phyloP scores from a whole-genome alignment of 2,888 invertebrate species.

The Pilophorus perplexus region DNA sequence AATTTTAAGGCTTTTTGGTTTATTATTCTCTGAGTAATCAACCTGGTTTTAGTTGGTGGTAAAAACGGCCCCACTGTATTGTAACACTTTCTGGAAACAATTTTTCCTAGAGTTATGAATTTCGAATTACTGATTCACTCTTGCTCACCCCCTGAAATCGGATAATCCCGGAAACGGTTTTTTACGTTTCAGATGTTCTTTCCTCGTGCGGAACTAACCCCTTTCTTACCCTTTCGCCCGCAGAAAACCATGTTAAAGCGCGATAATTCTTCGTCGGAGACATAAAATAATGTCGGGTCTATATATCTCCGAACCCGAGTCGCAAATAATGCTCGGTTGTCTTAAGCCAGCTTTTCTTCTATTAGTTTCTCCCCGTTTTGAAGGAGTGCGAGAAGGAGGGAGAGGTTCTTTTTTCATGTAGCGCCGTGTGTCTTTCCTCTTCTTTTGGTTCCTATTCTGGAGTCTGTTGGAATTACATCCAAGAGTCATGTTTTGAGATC shows the following conservation, averaged over 20 bases:
- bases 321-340: slow-evolving; percentile 39
- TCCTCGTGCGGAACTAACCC: slow-evolving; percentile 10
- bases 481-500: slow-evolving; percentile 29
- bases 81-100: too few relatives aligned
- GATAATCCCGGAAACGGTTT: slow-evolving; percentile 15
- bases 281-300: slow-evolving; percentile 25
- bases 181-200: slow-evolving; percentile 24
- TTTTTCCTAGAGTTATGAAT: too few relatives aligned
- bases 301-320: slow-evolving; percentile 29
- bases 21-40: too few relatives aligned
- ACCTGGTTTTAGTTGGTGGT: too few relatives aligned
- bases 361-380: slow-evolving; percentile 32
- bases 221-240: neutral
- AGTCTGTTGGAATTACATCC: slow-evolving; percentile 9
- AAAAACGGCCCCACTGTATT: too few relatives aligned
- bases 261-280: slow-evolving; percentile 39
- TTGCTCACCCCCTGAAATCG: too few relatives aligned
- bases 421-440: too few relatives aligned
- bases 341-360: slow-evolving; percentile 40
- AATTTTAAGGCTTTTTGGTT: too few relatives aligned
- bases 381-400: neutral
- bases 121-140: too few relatives aligned
- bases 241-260: slow-evolving; percentile 28
- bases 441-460: slow-evolving; percentile 20
- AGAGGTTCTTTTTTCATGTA: slow-evolving; percentile 1